phyloP scores from a whole-genome alignment of 2,888 invertebrate genomes.

The Norana najaformis region DNA sequence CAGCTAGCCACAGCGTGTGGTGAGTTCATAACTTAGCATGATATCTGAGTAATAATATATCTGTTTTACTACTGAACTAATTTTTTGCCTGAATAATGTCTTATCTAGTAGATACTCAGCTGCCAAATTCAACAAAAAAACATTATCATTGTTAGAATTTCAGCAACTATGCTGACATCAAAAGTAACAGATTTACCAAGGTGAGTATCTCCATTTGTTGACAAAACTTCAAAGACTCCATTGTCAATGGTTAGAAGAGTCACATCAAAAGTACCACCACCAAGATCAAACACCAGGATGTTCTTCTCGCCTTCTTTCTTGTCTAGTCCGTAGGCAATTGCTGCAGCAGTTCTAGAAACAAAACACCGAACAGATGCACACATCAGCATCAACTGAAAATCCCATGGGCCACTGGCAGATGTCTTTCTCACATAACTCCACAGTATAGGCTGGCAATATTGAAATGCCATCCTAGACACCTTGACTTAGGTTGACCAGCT shows the following conservation, averaged over 20 bases:
- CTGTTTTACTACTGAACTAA: too few relatives aligned
- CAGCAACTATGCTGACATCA: neutral
- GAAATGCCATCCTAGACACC: neutral
- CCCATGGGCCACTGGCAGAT: neutral
- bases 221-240: slow-evolving; percentile 87
- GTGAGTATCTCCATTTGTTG: slow-evolving; percentile 94
- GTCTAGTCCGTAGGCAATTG: slow-evolving; percentile 94
- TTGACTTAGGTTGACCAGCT: neutral
- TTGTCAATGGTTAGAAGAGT: slow-evolving; percentile 96
- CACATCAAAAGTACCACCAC: slow-evolving; percentile 99
- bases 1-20: too few relatives aligned
- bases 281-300: slow-evolving; percentile 95
- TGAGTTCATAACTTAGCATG: too few relatives aligned
- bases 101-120: neutral
- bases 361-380: neutral
- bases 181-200: neutral
- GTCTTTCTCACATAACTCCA: neutral
- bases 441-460: neutral
- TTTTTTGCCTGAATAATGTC: too few relatives aligned
- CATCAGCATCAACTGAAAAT: neutral
- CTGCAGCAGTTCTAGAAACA: slow-evolving; percentile 76
- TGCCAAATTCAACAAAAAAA: neutral
- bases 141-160: neutral
- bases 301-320: slow-evolving; percentile 97
- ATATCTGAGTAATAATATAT: too few relatives aligned